A percentile compares a stretch with the other conserved stretches of the same genome.
Conservation (phyloP, 2,888 invertebrate species). For the Dorcus parallelipipedus region DNA sequence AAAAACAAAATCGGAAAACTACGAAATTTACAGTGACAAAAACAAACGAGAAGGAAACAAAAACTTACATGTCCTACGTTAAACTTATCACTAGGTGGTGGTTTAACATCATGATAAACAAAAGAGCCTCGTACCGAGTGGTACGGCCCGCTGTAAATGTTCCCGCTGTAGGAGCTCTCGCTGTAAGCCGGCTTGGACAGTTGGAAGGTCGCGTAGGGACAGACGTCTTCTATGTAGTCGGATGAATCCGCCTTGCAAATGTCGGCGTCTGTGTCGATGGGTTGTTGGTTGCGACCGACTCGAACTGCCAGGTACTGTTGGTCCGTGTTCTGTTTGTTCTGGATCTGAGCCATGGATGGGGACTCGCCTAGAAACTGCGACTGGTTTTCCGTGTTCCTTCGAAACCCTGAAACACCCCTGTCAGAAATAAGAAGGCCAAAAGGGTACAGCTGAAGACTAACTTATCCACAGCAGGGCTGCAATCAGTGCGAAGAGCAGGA, state of each 20-base stretch:
- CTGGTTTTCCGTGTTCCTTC: constrained; percentile 49
- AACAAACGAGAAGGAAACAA: constrained; percentile 23
- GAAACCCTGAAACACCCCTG: constrained; percentile 44
- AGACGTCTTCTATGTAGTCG: constrained; percentile 91
- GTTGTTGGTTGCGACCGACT: constrained; percentile 41
- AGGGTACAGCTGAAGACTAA: neutral
- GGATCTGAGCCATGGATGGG: constrained; percentile 73
- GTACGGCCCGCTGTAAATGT: constrained; percentile 83
- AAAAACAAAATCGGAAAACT: constrained; percentile 14
- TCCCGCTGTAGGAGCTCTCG: constrained; percentile 87
- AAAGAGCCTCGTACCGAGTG: constrained; percentile 83
- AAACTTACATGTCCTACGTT: constrained; percentile 66
- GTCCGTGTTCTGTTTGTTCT: constrained; percentile 77
- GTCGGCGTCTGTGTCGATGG: constrained; percentile 52
- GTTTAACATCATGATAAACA: constrained; percentile 86
- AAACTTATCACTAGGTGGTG: constrained; percentile 70
- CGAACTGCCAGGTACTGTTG: constrained; percentile 71
- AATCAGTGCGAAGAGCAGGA: constrained; percentile 63
- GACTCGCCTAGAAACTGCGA: constrained; percentile 66
- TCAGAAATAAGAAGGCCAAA: neutral
- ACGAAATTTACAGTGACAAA: neutral
- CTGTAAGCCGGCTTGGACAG: constrained; percentile 78
- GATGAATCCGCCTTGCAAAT: constrained; percentile 52
- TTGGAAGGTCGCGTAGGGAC: constrained; percentile 90
- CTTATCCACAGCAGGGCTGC: constrained; percentile 69